Evolutionary conservation across 2,888 invertebrate species (phyloP), one percentile per base, ranked within the genome.

Genomic region (Ochlodes sylvanus): DNA sequence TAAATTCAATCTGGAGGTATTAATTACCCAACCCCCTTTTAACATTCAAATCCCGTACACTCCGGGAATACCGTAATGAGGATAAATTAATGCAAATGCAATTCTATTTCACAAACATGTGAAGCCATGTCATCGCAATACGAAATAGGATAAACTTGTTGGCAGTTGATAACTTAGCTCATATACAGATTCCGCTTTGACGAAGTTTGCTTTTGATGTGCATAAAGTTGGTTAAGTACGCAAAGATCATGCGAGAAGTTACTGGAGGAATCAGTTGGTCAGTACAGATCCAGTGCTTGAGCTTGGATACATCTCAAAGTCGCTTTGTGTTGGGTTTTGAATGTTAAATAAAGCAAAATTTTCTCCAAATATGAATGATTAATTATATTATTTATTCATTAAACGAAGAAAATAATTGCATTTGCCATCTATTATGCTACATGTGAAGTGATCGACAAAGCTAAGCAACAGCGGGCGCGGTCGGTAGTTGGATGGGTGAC

Each of bases 191-290:
- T 17, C 52, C 54, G 60, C 66, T 60, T 66, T 66, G 60, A 66
- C 38, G 17, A 66, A 66, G 42, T 66, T 66, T 54, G 42, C 66
- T 54, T 65, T 66, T 66, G 60, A 66, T 66, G 66, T 66, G 19
- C 60, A 66, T 54, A 19, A 44, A 66, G 60, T 66, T 66, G 60
- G 50, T 38, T 66, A 44, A 66, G 60, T 66, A 66, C 17, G 42
- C 58, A 17, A n/a, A 27, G 60, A 60, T 60, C 66, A 55, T 42
- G 41, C 17, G 17, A n/a, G 41, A 58, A 41, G 50, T 52, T 58
- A 10, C 15, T 19, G 15, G 12, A 57, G 63, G 42, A 60, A 44
- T 60, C 56, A 50, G 44, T 38, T 57, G 64, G 65, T 50, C 57
- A 57, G 38, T 15, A 7, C 32, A 4, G 34, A 50, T 19, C 34